Evolutionary conservation across 2,888 invertebrate species (phyloP), one percentile per base, ranked within the genome.

Genomic region (Sesamia inferens): DNA sequence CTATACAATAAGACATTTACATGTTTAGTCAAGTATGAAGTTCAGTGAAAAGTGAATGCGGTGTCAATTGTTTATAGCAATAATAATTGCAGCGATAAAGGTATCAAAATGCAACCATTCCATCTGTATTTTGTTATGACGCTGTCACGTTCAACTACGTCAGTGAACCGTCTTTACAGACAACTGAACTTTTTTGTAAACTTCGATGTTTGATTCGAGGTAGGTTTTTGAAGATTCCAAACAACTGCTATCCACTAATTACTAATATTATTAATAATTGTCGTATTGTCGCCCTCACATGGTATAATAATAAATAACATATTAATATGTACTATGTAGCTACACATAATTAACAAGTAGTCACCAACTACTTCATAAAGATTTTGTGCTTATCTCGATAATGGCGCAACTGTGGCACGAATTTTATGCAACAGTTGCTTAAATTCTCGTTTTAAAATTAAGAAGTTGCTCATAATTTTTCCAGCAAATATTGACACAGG

Each of bases 321-420:
- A 24, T n/a, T 44, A 24, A 24, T 58, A 75, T 80, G 58, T 75
- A 75, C 61, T 78, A 80, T 4, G 5, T 55, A 58, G 31, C 47
- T 72, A 67, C 13, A 63, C 16, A 31, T 55, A 62, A 47, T 31
- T 66, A 55, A 42, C 24, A 58, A 76, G 3, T 55, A 68, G 11
- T 44, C 59, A 63, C 47, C 59, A 47, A 22, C 77, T 70, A 44
- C 54, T 59, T 61, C 19, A 64, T 55, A 67, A 22, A 57, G 11
- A 1, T 63, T 59, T 72, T 71, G 72, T 79, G 82, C 79, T 65
- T 77, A 63, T 65, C 44, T 13, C 54, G 14, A 81, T 70, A 31
- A 65, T 63, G 58, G 78, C 54, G 31, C 68, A 54, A 80, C 48
- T 55, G 69, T 76, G 39, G 68, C 51, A 47, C 79, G 0, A 78